Percentiles rank a stretch among this genome's conserved stretches.
Conservation (phyloP, 1,140 invertebrate species). For the Drosophila busckii region DNA sequence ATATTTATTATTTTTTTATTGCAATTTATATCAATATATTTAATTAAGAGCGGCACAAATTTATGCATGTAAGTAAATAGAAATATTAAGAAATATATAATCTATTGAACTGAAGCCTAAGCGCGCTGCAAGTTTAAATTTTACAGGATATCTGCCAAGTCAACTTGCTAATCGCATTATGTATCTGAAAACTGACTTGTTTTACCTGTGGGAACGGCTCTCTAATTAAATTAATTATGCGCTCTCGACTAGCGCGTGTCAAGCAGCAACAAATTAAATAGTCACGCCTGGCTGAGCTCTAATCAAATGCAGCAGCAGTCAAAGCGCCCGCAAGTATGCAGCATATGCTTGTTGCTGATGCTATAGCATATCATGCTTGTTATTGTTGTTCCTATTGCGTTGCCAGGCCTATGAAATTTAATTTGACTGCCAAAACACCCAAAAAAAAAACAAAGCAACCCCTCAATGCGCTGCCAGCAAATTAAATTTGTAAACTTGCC, state of each 20-base stretch:
- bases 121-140: too few species aligned
- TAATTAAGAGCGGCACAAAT: too few species aligned
- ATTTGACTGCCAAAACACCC: conserved; percentile 18
- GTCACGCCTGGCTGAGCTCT: conserved; percentile 56
- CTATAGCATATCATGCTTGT: neutral
- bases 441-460: conserved; percentile 14
- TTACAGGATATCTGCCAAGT: conserved; percentile 4
- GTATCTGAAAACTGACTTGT: conserved; percentile 12
- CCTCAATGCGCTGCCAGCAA: conserved; percentile 61
- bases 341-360: conserved; percentile 32
- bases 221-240: conserved; percentile 75
- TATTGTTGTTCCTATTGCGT: conserved; percentile 26
- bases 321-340: conserved; percentile 65
- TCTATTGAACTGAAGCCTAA: too few species aligned
- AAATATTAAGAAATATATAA: too few species aligned
- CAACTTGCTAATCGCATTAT: neutral
- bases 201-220: conserved; percentile 67
- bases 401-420: conserved; percentile 60
- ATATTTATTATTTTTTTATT: too few species aligned
- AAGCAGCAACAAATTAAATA: conserved; percentile 62
- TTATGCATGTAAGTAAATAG: too few species aligned
- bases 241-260: conserved; percentile 66
- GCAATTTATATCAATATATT: too few species aligned
- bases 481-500: conserved; percentile 70
- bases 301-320: conserved; percentile 45